A percentile compares a stretch with the other conserved stretches of the same genome.
These are phyloP conservation scores for Microplitis manilae DNA, from an alignment of 2,888 invertebrate genomes.

Conservation along the genomic window DNA sequence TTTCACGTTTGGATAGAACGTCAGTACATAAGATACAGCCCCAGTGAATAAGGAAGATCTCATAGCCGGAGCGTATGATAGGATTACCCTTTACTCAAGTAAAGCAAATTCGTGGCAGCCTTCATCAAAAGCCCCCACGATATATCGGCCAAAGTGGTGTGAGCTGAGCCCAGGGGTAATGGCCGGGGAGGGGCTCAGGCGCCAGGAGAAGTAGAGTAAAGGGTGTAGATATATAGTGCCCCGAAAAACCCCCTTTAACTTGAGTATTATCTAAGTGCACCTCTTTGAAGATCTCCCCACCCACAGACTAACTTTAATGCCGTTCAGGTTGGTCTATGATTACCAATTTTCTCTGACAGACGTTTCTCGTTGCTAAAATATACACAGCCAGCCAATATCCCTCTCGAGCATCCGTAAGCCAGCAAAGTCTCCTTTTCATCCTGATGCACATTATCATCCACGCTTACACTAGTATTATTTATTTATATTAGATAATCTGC, in stretches of 20 bases:
- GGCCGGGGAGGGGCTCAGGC: conserved; percentile 28
- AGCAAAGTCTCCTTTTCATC: not conserved
- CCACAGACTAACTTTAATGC: conserved; percentile 69
- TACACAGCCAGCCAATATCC: conserved; percentile 40
- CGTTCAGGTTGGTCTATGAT: conserved; percentile 70
- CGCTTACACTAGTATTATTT: not conserved
- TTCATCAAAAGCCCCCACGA: conserved; percentile 69
- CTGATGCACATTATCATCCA: not conserved
- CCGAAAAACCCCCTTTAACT: conserved; percentile 51
- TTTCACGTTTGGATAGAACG: conserved; percentile 26
- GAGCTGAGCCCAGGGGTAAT: conserved; percentile 24
- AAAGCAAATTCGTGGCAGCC: conserved; percentile 69
- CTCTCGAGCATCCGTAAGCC: not conserved
- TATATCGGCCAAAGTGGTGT: not conserved
- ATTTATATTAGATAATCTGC: conserved; percentile 1
- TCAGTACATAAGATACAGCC: conserved; percentile 39
- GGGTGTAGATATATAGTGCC: conserved; percentile 37
- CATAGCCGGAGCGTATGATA: conserved; percentile 67
- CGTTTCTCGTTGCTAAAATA: conserved; percentile 64
- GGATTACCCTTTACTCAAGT: conserved; percentile 72
- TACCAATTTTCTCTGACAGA: conserved; percentile 71
- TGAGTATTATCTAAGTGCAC: conserved; percentile 72
- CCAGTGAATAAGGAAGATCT: conserved; percentile 57
- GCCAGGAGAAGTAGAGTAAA: conserved; percentile 46
- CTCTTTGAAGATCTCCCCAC: conserved; percentile 70